Base-by-base conservation (phyloP, 2,113 vertebrate species). In the Empidonax alnorum region DNA sequence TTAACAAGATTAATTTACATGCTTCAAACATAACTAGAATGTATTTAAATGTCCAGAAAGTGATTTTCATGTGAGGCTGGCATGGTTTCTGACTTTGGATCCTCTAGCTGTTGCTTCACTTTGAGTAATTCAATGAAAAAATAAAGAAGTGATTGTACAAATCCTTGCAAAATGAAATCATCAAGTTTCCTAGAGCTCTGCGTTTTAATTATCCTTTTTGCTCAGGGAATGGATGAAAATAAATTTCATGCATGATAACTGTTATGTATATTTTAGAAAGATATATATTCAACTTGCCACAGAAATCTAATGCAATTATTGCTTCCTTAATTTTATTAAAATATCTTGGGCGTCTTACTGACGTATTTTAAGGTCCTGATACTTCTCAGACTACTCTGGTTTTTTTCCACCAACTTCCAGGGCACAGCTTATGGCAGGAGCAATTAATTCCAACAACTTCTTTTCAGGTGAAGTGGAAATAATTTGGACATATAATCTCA, bases 121-220 rank as follows among this genome's bases (percentile, higher is more conserved):
- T 82, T 31, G 50, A 63, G 85, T 88, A 95, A 86, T 88, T 95
- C 67, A 76, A 63, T 59, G 68, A 47, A 87, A 83, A 94, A 91
- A 90, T 63, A 91, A 91, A 92, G 88, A 87, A 53, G 22, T 39
- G 35, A 59, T 86, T 91, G 39, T 87, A 93, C 59, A 90, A 83
- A 93, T 85, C 80, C 42, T 77, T 83, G 63, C 7, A 17, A 94
- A 96, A 93, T 94, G 46, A 88, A 94, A 91, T 90, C 75, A 83
- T 41, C 55, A 56, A 33, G 30, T 94, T 91, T 96, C 55, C 71
- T 89, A 87, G 81, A 87, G 35, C 53, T 82, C 50, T 76, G 53
- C 59, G 66, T 91, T 96, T 94, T 91, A 91, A 83, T 93, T 90
- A 85, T 39, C 59, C 24, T 65, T 65, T 94, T 74, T 8, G 3